phyloP scores from a whole-genome alignment of 2,797 vertebrate species.

The Alectoris magna region DNA sequence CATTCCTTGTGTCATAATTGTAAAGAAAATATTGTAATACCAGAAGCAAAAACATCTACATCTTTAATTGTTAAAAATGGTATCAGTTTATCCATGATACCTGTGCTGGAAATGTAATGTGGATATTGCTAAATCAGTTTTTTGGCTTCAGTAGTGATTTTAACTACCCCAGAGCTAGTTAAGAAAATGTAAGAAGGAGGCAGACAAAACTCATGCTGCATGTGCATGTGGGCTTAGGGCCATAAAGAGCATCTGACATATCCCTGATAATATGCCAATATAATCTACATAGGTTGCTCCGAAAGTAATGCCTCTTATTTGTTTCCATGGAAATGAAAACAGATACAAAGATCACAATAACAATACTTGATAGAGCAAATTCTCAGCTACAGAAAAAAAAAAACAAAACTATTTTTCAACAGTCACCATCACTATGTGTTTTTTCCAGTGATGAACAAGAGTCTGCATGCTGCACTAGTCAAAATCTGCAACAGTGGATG shows the following conservation, averaged over 20 bases:
- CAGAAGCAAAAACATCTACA: slow-evolving; percentile 17
- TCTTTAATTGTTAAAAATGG: background rate
- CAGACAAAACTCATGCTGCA: background rate
- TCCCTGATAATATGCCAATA: background rate
- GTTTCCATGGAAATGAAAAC: too few relatives aligned
- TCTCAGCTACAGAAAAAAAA: too few relatives aligned
- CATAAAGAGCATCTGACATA: background rate
- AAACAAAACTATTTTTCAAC: too few relatives aligned
- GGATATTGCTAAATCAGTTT: background rate
- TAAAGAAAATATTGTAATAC: background rate
- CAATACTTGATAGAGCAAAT: too few relatives aligned
- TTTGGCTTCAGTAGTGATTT: background rate
- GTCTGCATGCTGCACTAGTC: too few relatives aligned
- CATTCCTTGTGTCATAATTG: background rate
- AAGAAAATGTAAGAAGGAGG: slow-evolving; percentile 23
- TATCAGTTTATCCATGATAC: background rate
- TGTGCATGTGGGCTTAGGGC: too few relatives aligned
- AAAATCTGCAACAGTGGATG: too few relatives aligned
- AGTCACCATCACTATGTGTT: too few relatives aligned
- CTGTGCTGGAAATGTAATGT: background rate
- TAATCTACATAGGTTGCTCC: too few relatives aligned
- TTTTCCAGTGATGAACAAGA: too few relatives aligned
- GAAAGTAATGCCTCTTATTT: too few relatives aligned
- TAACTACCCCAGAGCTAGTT: background rate
- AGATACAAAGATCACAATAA: too few relatives aligned